Percentiles rank a stretch among this genome's conserved stretches.
Conservation (phyloP, 2,113 vertebrate species). For the Neotragus moschatus region DNA sequence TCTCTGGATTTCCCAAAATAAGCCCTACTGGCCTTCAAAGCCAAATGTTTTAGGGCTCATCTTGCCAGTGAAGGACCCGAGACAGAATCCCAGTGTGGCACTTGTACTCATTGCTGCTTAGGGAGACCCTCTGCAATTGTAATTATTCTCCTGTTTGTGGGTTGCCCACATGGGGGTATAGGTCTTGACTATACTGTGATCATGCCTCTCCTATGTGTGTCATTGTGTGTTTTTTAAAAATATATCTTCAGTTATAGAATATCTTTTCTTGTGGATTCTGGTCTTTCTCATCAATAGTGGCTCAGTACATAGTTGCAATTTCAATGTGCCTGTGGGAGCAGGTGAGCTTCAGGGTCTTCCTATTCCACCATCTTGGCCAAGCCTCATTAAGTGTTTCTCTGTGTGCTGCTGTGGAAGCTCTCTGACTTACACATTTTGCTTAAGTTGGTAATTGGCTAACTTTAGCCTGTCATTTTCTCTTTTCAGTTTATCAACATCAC, state of each 20-base stretch:
- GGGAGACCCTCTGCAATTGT: neutral
- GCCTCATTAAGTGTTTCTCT: neutral
- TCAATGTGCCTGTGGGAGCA: neutral
- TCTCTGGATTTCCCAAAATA: neutral
- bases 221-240: neutral
- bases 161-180: neutral
- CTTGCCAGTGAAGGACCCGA: neutral
- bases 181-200: neutral
- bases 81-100: neutral
- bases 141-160: neutral
- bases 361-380: neutral
- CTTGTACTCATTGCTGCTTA: neutral
- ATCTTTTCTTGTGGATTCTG: neutral
- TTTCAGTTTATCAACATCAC: neutral
- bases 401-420: neutral
- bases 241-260: neutral
- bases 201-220: neutral
- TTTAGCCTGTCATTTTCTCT: neutral
- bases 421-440: neutral
- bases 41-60: neutral
- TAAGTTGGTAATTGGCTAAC: neutral
- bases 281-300: neutral
- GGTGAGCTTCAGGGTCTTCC: neutral
- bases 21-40: neutral
- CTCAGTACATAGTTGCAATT: neutral